Conservation (phyloP, 2,888 invertebrate species). For the Anagyrus pseudococci region DNA sequence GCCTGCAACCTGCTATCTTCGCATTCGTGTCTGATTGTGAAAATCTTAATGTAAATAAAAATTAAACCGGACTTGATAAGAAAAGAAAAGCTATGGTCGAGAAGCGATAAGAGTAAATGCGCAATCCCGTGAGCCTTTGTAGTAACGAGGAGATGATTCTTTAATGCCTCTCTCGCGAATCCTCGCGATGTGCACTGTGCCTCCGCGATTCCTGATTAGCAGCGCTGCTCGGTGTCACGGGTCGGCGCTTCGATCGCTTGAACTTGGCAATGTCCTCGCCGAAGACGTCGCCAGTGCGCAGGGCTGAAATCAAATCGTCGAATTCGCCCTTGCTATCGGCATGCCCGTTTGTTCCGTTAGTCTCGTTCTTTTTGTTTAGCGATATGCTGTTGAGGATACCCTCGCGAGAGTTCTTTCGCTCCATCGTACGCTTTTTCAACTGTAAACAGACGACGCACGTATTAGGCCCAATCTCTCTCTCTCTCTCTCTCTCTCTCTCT, state of each 20-base stretch:
- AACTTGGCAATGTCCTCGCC: slow-evolving; percentile 96
- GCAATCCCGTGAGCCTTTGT: background rate
- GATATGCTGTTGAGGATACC: slow-evolving; percentile 80
- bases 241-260: slow-evolving; percentile 76
- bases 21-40: background rate
- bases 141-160: slow-evolving; percentile 1
- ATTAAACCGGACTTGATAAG: background rate
- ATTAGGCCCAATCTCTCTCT: too few species aligned
- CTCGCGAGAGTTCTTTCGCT: slow-evolving; percentile 81
- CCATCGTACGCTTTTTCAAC: slow-evolving; percentile 85
- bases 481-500: too few species aligned
- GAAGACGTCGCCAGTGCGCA: slow-evolving; percentile 93
- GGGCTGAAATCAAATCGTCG: slow-evolving; percentile 93
- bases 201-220: slow-evolving; percentile 66
- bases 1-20: background rate
- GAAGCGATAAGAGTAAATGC: background rate
- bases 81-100: background rate
- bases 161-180: slow-evolving; percentile 70
- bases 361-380: slow-evolving; percentile 68
- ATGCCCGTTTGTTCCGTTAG: slow-evolving; percentile 70
- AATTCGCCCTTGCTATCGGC: slow-evolving; percentile 90
- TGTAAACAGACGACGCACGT: too few species aligned
- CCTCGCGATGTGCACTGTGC: slow-evolving; percentile 71
- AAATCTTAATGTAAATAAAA: background rate
- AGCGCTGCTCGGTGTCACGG: slow-evolving; percentile 63